These are phyloP conservation scores for Lithophane semibrunnea DNA, from an alignment of 2,888 invertebrate species.

Conservation along the genomic window DNA sequence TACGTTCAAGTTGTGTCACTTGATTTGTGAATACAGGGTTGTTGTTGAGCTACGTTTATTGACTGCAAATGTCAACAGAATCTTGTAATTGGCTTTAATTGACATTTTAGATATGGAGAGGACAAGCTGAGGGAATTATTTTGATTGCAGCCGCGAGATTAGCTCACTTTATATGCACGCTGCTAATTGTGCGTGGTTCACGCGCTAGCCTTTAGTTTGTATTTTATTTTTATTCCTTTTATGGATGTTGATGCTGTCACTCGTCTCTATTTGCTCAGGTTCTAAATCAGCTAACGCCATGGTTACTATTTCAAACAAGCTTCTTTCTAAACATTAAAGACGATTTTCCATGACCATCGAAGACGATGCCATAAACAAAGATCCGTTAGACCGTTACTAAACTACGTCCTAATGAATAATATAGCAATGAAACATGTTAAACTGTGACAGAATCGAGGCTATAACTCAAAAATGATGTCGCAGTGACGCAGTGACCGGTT, in stretches of 20 bases:
- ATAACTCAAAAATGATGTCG: constrained; percentile 39
- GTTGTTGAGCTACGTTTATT: constrained; percentile 55
- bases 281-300: not conserved
- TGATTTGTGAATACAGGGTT: constrained; percentile 34
- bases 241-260: not conserved
- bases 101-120: constrained; percentile 61
- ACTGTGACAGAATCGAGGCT: constrained; percentile 8
- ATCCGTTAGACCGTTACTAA: constrained; percentile 14
- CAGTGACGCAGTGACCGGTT: constrained; percentile 35
- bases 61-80: constrained; percentile 59
- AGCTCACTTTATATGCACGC: constrained; percentile 46
- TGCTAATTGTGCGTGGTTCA: constrained; percentile 40
- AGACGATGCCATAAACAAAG: not conserved
- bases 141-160: constrained; percentile 48
- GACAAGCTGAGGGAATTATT: constrained; percentile 46
- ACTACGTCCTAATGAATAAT: constrained; percentile 19
- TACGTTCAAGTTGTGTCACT: constrained; percentile 18
- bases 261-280: not conserved
- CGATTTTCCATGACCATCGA: constrained; percentile 4
- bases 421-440: constrained; percentile 12
- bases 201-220: not conserved
- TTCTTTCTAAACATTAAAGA: too few relatives aligned
- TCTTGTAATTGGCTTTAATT: constrained; percentile 59
- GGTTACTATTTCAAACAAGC: too few relatives aligned
- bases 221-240: not conserved